Evolutionary conservation across 2,888 invertebrate species (phyloP), one percentile per base, ranked within the genome.

Genomic region (Torymus tubicola): DNA sequence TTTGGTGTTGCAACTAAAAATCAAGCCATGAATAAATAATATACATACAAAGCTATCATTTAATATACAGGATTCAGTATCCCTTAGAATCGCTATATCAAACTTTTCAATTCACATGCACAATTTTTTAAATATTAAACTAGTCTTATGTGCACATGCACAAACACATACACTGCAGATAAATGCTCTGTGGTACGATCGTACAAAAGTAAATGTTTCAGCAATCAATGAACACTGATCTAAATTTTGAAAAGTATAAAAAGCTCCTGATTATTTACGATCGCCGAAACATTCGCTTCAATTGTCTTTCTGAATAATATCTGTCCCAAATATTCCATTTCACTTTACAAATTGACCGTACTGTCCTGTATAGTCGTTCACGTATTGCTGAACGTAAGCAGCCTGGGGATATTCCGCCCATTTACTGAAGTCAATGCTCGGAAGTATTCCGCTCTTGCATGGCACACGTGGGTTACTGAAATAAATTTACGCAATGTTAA

Each of bases 381-480:
- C 57, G 16, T 70, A 79, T 1, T 71, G 69, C 2, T 57, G 64
- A 8, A 67, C 52, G 63, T 76, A 80, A 50, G 74, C 57, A 10
- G 93, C 90, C 81, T 93, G 93, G 18, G 91, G 91, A 85, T 91
- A 94, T 88, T 97, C 97, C 18, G 96, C 96, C 97, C 97, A 98
- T 91, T 97, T 97, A 84, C 94, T 94, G 86, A 97, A 93, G 91
- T 98, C 97, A 87, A 98, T 96, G 80, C 95, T 93, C 14, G 98
- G 97, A 82, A 98, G 93, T 70, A 97, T 93, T 83, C 97, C 97
- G 87, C 96, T 96, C 91, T 95, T 94, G 91, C 98, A 98, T 11
- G 97, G 96, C 83, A 97, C 97, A 86, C 97, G 93, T n/a, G 97
- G 97, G 91, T 97, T 97, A 86, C 97, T 97, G 90, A 55, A 92